Evolutionary conservation across 2,888 invertebrate species (phyloP).

Genomic region (Heteromurus nitidus): DNA sequence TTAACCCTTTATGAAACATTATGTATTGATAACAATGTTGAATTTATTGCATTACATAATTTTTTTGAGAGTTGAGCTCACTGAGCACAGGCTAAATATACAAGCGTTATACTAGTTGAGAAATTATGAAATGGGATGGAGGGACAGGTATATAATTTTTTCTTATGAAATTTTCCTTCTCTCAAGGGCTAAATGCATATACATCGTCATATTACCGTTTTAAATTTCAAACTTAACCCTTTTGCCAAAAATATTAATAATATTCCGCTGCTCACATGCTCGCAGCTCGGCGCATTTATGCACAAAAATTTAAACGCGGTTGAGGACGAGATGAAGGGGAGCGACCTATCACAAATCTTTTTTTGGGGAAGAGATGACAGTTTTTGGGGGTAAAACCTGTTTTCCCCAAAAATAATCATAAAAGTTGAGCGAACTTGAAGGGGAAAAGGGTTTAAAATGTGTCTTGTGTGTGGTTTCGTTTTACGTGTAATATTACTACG

Average conservation of each 20-base stretch:
- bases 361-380: conserved; percentile 52
- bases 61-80: too few relatives aligned
- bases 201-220: too few relatives aligned
- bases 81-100: too few relatives aligned
- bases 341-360: conserved; percentile 46
- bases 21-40: conserved; percentile 10
- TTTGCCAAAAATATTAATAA: conserved; percentile 13
- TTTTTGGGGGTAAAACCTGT: conserved; percentile 57
- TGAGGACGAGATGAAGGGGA: conserved; percentile 12
- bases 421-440: conserved; percentile 39
- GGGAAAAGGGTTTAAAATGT: neutral
- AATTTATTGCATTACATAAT: conserved; percentile 31
- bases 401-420: conserved; percentile 54
- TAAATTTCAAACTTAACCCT: too few relatives aligned
- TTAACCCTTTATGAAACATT: conserved; percentile 17
- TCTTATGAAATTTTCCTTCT: too few relatives aligned
- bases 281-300: too few relatives aligned
- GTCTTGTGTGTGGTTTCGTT: neutral
- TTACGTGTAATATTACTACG: neutral
- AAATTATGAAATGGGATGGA: too few relatives aligned
- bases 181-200: too few relatives aligned
- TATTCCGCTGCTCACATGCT: too few relatives aligned
- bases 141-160: too few relatives aligned
- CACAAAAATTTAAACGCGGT: neutral
- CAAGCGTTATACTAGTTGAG: too few relatives aligned